phyloP scores from a whole-genome alignment of 1,140 invertebrate species.

The Pollicipes pollicipes region DNA sequence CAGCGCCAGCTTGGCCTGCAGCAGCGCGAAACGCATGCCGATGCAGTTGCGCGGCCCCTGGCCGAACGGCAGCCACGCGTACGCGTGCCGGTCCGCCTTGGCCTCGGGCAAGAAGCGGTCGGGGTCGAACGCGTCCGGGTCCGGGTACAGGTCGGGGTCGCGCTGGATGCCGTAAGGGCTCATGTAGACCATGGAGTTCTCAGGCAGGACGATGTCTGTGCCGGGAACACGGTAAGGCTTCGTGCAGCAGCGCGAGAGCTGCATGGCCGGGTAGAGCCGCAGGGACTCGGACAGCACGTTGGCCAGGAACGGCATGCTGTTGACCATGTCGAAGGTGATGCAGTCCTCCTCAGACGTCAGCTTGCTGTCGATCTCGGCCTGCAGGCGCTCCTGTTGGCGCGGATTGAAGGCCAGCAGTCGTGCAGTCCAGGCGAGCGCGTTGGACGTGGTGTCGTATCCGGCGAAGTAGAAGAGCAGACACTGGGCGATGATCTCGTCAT shows the following conservation, averaged over 20 bases:
- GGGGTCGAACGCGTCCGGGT: constrained; percentile 20
- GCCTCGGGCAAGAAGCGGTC: constrained; percentile 22
- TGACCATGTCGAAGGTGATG: constrained; percentile 23
- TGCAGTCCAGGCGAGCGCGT: background rate
- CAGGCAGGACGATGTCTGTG: background rate
- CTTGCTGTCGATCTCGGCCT: background rate
- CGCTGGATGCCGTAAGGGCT: background rate
- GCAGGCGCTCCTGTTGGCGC: background rate
- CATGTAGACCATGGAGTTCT: background rate
- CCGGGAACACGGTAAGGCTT: background rate
- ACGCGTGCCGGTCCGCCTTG: constrained; percentile 26
- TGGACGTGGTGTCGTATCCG: background rate
- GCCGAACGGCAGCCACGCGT: constrained; percentile 38
- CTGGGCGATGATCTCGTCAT: background rate
- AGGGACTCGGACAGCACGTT: constrained; percentile 25
- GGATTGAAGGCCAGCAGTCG: background rate
- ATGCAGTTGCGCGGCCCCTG: constrained; percentile 37
- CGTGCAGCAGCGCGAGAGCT: background rate
- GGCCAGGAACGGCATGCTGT: constrained; percentile 24
- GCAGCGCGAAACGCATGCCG: constrained; percentile 30
- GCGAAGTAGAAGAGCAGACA: background rate
- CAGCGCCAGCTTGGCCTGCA: constrained; percentile 21
- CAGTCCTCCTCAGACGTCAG: background rate
- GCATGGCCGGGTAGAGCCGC: constrained; percentile 23
- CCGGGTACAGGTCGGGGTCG: constrained; percentile 10